Conservation (phyloP, 2,797 vertebrate species). For the Vultur gryphus region DNA sequence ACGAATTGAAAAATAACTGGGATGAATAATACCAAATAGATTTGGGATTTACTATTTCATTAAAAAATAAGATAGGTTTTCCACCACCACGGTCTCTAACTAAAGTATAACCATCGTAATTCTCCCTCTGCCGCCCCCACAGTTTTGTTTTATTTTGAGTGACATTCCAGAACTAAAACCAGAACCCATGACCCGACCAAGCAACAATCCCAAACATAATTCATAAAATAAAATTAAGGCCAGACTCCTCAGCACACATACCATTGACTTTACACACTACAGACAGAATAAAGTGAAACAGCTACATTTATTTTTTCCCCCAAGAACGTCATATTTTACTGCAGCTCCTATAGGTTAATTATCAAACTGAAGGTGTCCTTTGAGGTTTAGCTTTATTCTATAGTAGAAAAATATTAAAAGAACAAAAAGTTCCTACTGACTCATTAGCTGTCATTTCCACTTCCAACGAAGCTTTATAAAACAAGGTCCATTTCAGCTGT, state of each 20-base stretch:
- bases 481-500: not conserved
- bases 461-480: not conserved
- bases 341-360: not conserved
- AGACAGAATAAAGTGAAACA: not conserved
- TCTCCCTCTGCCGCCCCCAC: not conserved
- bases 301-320: not conserved
- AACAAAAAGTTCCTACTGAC: not conserved
- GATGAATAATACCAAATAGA: not conserved
- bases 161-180: constrained; percentile 24
- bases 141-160: constrained; percentile 2
- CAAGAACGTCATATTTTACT: not conserved
- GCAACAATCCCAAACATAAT: constrained; percentile 22
- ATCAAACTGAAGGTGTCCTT: not conserved
- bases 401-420: not conserved
- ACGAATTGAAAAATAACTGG: not conserved
- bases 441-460: not conserved
- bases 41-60: not conserved
- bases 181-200: not conserved
- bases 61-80: not conserved
- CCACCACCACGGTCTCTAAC: not conserved
- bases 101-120: rapidly evolving
- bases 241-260: not conserved
- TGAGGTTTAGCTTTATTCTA: not conserved
- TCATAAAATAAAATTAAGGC: constrained; percentile 19
- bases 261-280: not conserved